Base-by-base conservation (phyloP, 2,888 invertebrate genomes). In the Brachylomia viminalis region DNA sequence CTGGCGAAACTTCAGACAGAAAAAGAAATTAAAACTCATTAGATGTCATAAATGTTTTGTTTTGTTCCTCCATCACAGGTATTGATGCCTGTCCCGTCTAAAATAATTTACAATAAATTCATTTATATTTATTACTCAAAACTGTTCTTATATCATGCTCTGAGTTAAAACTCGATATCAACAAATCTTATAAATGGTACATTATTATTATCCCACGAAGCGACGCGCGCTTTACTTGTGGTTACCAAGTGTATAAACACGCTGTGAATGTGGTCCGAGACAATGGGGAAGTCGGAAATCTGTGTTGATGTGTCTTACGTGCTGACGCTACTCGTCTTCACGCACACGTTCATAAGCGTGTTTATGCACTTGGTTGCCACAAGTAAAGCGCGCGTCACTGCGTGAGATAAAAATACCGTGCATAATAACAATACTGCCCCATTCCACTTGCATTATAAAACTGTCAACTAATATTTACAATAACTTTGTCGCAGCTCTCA, bases 401-500 rank as follows among this genome's bases (percentile, higher is more conserved):
- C 23, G 0, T 52, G 23, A 52, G 3, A 52, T 52, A 23, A 52
- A 23, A 10, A 20, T 11, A 52, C 52, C 11, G 52, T n/a, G 11
- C 52, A 5, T 52, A 17, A 15, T 10, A 8, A 15, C 8, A 8
- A 8, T 1, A 10, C 7, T 7, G 17, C 30, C 13, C 23, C 47
- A 8, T 5, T 1, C 38, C 27, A 30, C 42, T 33, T 20, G 33
- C 15, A 2, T 17, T 7, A 23, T 17, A 11, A 10, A 13, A 2
- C 27, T 1, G n/a, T 5, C 5, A 4, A 69, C 70, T 70, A 82
- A 82, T 67, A 3, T 17, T 54, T 0, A 20, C 0, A n/a, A 68
- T 62, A 5, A 33, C 17, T 81, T 75, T 84, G 58, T 75, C 74
- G n/a, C 72, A 90, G 92, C 85, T 92, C 93, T 52, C 92, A 90